A percentile compares a stretch with the other conserved stretches of the same genome.
Conservation (phyloP, 2,888 invertebrate species). For the Dicyrtoma fusca region DNA sequence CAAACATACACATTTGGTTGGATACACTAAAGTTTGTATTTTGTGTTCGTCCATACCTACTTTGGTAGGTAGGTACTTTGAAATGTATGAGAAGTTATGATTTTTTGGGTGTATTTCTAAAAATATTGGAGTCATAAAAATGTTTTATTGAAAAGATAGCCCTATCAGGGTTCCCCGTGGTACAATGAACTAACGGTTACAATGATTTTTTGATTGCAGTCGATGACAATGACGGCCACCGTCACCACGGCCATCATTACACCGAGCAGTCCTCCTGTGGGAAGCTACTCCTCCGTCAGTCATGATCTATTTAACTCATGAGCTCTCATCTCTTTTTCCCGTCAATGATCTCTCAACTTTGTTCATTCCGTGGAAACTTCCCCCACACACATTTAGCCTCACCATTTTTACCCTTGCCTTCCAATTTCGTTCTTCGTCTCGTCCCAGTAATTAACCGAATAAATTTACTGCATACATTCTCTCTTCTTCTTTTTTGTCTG, state of each 20-base stretch:
- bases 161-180: no score
- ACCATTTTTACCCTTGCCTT: no score
- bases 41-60: no score
- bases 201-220: conserved; percentile 44
- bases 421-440: no score
- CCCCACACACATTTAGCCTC: not conserved
- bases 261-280: conserved; percentile 35
- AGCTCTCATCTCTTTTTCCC: conserved; percentile 17
- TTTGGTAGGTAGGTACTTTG: no score
- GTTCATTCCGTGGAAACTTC: conserved; percentile 28
- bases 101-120: no score
- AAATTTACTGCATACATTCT: no score
- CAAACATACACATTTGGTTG: no score
- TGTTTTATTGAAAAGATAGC: not conserved
- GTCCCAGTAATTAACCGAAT: no score
- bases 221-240: conserved; percentile 52
- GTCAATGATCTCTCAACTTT: conserved; percentile 34
- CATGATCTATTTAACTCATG: conserved; percentile 44
- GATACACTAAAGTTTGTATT: no score
- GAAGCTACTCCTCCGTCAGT: conserved; percentile 53
- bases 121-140: not conserved
- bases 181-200: conserved; percentile 12
- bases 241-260: conserved; percentile 40
- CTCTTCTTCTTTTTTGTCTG: no score
- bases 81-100: no score